Evolutionary conservation across 2,113 vertebrate genomes (phyloP).

Genomic region (Phodopus roborovskii): DNA sequence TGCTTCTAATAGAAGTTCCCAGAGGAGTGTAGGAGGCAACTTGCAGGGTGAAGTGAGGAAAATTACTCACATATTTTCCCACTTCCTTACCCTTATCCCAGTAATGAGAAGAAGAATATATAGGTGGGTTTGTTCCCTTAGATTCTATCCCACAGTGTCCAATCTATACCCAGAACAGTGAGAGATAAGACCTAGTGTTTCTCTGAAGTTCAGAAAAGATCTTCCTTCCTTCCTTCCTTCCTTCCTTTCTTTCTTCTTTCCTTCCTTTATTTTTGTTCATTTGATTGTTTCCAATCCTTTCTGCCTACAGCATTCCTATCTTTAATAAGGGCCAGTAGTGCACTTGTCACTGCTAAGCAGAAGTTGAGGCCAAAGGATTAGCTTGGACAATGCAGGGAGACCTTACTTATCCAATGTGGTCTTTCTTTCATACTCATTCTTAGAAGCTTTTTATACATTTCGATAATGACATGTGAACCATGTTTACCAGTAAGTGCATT

Average conservation of each 20-base stretch:
- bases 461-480: background rate
- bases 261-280: background rate
- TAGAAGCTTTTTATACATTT: background rate
- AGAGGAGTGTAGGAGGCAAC: background rate
- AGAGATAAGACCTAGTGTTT: background rate
- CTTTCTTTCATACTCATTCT: background rate
- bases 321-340: background rate
- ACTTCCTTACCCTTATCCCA: background rate
- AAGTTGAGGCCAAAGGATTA: background rate
- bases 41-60: constrained; percentile 1
- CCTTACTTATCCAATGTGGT: no score
- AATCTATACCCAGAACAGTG: background rate
- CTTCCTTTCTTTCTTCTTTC: no score
- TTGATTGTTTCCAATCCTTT: background rate
- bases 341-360: background rate
- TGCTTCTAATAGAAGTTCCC: background rate
- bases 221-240: background rate
- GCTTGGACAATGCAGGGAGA: background rate
- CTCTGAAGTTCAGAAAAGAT: background rate
- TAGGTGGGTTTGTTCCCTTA: background rate
- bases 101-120: background rate
- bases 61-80: background rate
- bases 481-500: background rate
- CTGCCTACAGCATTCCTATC: background rate
- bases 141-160: background rate